Evolutionary conservation across 2,797 vertebrate species (phyloP).

Genomic region (Oryzias sinensis): DNA sequence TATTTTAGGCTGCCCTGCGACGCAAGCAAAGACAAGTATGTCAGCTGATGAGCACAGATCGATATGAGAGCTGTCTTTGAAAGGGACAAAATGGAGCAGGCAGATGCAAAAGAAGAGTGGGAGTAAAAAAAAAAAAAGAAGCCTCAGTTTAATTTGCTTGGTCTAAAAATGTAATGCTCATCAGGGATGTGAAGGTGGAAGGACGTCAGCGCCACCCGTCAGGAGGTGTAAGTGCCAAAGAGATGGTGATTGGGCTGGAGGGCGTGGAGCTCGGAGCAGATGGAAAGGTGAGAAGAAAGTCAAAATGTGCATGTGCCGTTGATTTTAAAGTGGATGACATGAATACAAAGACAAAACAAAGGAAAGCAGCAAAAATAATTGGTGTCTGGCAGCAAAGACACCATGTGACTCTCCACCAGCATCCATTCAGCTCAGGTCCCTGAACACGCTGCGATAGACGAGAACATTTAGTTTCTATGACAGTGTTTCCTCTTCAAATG

Average conservation of each 20-base stretch:
- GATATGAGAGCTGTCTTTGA: conserved; percentile 23
- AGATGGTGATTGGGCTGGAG: conserved; percentile 95
- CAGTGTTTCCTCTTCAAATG: too few relatives aligned
- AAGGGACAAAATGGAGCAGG: conserved; percentile 23
- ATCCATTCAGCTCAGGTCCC: too few relatives aligned
- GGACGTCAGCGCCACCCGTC: conserved; percentile 90
- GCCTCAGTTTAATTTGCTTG: conserved; percentile 2
- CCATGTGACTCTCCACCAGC: too few relatives aligned
- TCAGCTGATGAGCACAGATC: conserved; percentile 44
- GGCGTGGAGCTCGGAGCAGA: conserved; percentile 97
- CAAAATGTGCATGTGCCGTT: neutral
- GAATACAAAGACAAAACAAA: neutral
- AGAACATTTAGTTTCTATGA: too few relatives aligned
- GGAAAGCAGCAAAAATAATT: too few relatives aligned
- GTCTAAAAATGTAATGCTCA: conserved; percentile 51
- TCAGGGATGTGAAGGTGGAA: conserved; percentile 91
- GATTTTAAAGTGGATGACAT: neutral
- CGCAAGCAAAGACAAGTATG: conserved; percentile 39
- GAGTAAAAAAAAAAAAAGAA: neutral
- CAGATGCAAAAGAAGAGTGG: neutral
- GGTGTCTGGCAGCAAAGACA: too few relatives aligned
- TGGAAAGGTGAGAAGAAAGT: conserved; percentile 87
- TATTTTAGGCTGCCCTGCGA: conserved; percentile 35
- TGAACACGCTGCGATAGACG: too few relatives aligned
- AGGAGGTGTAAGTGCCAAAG: conserved; percentile 90